Conservation (phyloP, 2,797 vertebrate genomes). For the Ataeniobius toweri region DNA sequence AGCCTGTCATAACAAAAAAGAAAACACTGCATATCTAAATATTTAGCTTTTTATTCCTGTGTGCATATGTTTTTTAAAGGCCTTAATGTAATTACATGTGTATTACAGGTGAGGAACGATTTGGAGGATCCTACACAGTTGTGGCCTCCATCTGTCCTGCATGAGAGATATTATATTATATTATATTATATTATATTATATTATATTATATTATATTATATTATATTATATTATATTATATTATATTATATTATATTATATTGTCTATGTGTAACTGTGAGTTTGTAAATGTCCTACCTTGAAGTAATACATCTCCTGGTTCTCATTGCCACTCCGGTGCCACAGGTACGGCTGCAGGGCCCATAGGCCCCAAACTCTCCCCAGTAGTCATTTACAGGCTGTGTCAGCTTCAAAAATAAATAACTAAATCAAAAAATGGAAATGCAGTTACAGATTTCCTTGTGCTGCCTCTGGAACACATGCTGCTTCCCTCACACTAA, state of each 20-base stretch:
- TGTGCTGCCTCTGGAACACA: slow-evolving; percentile 25
- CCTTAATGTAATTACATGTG: slow-evolving; percentile 78
- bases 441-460: slow-evolving; percentile 8
- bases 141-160: slow-evolving; percentile 86
- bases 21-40: not conserved
- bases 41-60: not conserved
- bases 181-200: not conserved
- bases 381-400: slow-evolving; percentile 80
- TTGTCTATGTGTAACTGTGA: not conserved
- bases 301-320: slow-evolving; percentile 85
- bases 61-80: not conserved
- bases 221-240: not conserved
- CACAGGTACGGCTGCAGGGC: slow-evolving; percentile 90
- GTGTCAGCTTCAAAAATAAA: slow-evolving; percentile 50
- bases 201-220: not conserved
- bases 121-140: slow-evolving; percentile 86
- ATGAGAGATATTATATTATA: slow-evolving; percentile 20
- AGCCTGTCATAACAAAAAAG: slow-evolving; percentile 48
- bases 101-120: slow-evolving; percentile 84
- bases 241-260: not conserved
- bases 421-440: slow-evolving; percentile 2
- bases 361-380: slow-evolving; percentile 86
- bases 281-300: slow-evolving; percentile 76
- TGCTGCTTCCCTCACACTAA: slow-evolving; percentile 19
- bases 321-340: slow-evolving; percentile 85